Base-by-base conservation (phyloP, 2,113 vertebrate species). In the Chaetodon trifascialis region DNA sequence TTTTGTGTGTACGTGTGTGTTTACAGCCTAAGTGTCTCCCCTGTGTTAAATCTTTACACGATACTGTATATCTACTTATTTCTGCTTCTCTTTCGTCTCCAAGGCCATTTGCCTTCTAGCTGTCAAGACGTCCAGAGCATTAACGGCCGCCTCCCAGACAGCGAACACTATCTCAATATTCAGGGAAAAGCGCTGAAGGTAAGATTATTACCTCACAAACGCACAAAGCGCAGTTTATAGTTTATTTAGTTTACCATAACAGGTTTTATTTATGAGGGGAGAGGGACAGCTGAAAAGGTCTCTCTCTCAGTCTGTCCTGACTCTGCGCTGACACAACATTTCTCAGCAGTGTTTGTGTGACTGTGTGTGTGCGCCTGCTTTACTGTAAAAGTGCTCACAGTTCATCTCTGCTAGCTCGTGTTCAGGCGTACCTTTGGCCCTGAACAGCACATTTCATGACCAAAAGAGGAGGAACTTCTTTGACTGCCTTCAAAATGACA, bases 151-250 rank as follows among this genome's bases (percentile, higher is more conserved):
- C 64, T 76, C 5, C 94, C 94, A 72, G 98, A 99, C 14, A 95
- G 96, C 0, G 97, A 99, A 84, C 97, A 97, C 88, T 88, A 96
- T 69, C 94, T 99, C 85, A 94, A 90, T n/a, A 86, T 99, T 75
- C 94, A 95, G 91, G 97, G 97, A 82, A 97, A 96, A 93, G 89
- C 71, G 0, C 86, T 98, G 68, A 97, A 97, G 95, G 98, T 99
- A 86, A 86, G 58, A 77, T n/a, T 16, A 7, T 62, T 58, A 19
- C 14, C 12, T 65, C 62, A 69, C 25, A 69, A 4, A 8, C 36
- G 25, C 58, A 72, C 47, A 77, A 79, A 69, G 15, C 19, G 40
- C n/a, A 6, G 17, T 55, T 80, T 66, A 23, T 73, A n/a, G n/a
- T n/a, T n/a, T n/a, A n/a, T n/a, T n/a, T n/a, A n/a, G n/a, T n/a